Evolutionary conservation across 2,888 invertebrate species (phyloP).

Genomic region (Galerucella nymphaeae): DNA sequence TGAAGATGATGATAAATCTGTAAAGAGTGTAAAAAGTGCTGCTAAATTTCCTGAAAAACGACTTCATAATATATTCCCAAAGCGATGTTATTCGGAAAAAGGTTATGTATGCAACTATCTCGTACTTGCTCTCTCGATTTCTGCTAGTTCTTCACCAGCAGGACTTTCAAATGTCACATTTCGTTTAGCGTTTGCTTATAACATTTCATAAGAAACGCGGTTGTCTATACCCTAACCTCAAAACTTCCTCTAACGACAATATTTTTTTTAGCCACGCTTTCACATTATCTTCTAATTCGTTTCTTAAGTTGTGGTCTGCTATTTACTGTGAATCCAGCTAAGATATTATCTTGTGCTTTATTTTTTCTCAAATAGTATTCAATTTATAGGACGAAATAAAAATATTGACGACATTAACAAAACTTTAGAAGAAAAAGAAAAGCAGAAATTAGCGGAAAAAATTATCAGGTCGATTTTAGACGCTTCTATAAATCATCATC

Average conservation of each 20-base stretch:
- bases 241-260: too few species aligned
- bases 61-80: neutral
- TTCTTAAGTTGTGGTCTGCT: too few species aligned
- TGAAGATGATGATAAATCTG: constrained; percentile 9
- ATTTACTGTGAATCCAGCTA: too few species aligned
- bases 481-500: constrained; percentile 9
- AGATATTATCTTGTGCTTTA: too few species aligned
- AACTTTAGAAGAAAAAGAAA: constrained; percentile 45
- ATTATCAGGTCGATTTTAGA: constrained; percentile 15
- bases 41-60: neutral
- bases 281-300: too few species aligned
- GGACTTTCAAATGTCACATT: too few species aligned
- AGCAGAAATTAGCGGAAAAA: constrained; percentile 29
- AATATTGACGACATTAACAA: constrained; percentile 46
- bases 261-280: too few species aligned
- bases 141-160: too few species aligned
- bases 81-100: constrained; percentile 9
- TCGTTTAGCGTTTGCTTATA: too few species aligned
- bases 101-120: neutral
- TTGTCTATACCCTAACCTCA: too few species aligned
- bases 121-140: too few species aligned
- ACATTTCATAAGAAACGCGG: too few species aligned
- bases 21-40: neutral
- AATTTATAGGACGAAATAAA: constrained; percentile 9
- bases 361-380: neutral